These are phyloP conservation scores for Onychomys torridus DNA, from an alignment of 2,797 vertebrate species.

Conservation along the genomic window DNA sequence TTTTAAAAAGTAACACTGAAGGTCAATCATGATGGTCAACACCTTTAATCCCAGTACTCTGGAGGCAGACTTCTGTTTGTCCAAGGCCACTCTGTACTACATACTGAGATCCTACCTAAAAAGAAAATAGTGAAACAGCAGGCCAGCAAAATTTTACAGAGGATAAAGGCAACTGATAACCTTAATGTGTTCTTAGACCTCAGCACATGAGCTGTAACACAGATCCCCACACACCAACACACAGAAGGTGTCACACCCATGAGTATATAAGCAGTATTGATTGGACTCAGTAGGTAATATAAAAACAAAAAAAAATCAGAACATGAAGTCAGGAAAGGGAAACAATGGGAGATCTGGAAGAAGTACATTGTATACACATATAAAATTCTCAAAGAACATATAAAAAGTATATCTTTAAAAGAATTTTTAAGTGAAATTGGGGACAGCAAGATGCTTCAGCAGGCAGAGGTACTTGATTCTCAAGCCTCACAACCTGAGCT, in stretches of 20 bases:
- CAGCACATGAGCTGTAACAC: not conserved
- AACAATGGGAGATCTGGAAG: not conserved
- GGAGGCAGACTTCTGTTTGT: not conserved
- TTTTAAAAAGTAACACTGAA: not conserved
- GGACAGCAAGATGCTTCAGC: not conserved
- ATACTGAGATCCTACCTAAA: not conserved
- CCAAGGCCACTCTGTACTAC: not conserved
- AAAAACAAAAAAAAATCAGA: not conserved
- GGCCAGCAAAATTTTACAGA: not conserved
- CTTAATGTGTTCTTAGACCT: not conserved
- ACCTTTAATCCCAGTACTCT: not conserved
- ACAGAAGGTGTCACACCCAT: not conserved
- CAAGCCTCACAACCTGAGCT: not conserved
- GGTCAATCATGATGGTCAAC: not conserved
- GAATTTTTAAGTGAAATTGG: not conserved
- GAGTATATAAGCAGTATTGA: not conserved
- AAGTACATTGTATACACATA: not conserved
- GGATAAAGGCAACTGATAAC: not conserved
- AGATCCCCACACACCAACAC: not conserved
- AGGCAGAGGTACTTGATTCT: not conserved
- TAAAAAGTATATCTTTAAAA: not conserved
- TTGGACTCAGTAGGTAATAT: not conserved
- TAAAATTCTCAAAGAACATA: not conserved
- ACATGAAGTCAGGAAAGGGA: not conserved
- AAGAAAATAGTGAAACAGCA: not conserved